Percentiles rank a stretch among this genome's conserved stretches.
These are phyloP conservation scores for Ophonus ardosiacus DNA, from an alignment of 2,888 invertebrate genomes.

Conservation along the genomic window DNA sequence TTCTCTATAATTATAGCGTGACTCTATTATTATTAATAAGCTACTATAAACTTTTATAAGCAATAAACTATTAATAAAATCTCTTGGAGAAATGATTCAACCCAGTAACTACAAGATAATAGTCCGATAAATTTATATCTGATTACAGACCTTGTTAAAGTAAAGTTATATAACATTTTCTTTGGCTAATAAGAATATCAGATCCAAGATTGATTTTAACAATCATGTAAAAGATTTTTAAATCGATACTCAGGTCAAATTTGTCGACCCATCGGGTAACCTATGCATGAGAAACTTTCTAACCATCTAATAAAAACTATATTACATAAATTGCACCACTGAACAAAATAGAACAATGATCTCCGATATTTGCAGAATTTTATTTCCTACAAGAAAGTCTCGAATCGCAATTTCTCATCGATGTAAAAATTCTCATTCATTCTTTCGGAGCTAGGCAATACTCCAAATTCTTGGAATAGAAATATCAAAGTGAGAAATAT, in stretches of 20 bases:
- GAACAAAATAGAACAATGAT: slow-evolving; percentile 48
- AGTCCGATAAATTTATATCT: background rate
- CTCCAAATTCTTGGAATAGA: slow-evolving; percentile 23
- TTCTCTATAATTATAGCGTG: too few relatives aligned
- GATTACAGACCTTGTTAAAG: background rate
- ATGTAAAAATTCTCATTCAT: slow-evolving; percentile 12
- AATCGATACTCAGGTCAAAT: slow-evolving; percentile 34
- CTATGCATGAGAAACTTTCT: slow-evolving; percentile 49
- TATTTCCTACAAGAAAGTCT: slow-evolving; percentile 45
- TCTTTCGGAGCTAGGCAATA: background rate
- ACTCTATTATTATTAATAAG: background rate
- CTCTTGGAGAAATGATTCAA: background rate
- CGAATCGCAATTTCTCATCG: slow-evolving; percentile 14
- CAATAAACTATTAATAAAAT: background rate
- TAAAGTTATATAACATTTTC: slow-evolving; percentile 11
- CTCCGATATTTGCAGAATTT: slow-evolving; percentile 25
- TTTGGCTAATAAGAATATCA: slow-evolving; percentile 21
- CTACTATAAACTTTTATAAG: background rate
- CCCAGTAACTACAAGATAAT: background rate
- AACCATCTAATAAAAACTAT: slow-evolving; percentile 42
- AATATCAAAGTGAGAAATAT: slow-evolving; percentile 15
- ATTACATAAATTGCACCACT: slow-evolving; percentile 48
- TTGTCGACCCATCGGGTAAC: slow-evolving; percentile 46
- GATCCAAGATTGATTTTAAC: slow-evolving; percentile 42
- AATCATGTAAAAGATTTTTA: slow-evolving; percentile 47